Evolutionary conservation across 1,140 invertebrate genomes (phyloP), one percentile per base, ranked within the genome.

Genomic region (Uloborus diversus): DNA sequence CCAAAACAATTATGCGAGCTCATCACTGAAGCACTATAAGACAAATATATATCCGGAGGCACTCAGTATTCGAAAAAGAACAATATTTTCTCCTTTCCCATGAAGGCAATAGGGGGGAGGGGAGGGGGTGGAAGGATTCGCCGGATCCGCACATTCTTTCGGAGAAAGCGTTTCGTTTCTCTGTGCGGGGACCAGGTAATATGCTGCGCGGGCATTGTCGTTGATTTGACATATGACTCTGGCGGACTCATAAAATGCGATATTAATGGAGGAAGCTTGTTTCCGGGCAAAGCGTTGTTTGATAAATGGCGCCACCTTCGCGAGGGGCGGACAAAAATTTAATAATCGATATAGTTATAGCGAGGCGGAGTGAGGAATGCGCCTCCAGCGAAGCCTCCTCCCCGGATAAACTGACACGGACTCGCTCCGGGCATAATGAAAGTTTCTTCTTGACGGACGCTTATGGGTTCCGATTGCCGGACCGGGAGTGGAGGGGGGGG

Each of bases 161-260:
- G 61, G 30, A 57, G 62, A 66, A 78, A 78, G 73, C 61, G 73
- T 65, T 78, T 78, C 64, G 20, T 51, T 27, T 49, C 17, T 57
- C 33, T 5, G n/a, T 9, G 65, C 17, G 49, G 49, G 0, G 53
- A 13, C 1, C 59, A 62, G 59, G 59, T 62, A 62, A 35, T 62
- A 62, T 30, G 59, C 69, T 42, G 37, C 37, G 59, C 37, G 37
- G 61, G 76, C 76, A 61, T 69, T 79, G 76, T 79, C 76, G 76
- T 79, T 79, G 76, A 79, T 79, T 79, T 79, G 76, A 79, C 76
- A 79, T 79, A 79, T 79, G 76, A 79, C 76, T 79, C 56, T 49
- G 56, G 42, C 42, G n/a, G 49, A 79, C 64, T 79, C 64, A 79
- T 79, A 79, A 79, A 79, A 69, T 69, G 76, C 76, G 64, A 79